Base-by-base conservation (phyloP, 2,888 invertebrate genomes). In the Heliconius hortense region DNA sequence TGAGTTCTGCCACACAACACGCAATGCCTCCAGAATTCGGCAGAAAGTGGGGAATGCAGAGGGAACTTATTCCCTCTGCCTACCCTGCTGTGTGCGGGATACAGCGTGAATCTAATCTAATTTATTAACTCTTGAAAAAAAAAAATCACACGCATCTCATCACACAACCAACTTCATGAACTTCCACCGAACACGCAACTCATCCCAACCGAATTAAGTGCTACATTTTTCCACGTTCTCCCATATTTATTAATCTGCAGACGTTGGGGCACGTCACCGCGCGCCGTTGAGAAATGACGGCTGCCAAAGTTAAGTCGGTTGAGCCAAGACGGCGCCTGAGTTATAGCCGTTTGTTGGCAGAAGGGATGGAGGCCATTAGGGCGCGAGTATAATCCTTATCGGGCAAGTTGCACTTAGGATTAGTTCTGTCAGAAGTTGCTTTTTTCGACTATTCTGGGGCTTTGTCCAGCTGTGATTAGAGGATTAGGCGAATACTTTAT, bases 261-360 rank as follows among this genome's bases (percentile, higher is more conserved):
- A 81, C 76, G 76, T 77, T 84, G 86, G 85, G 84, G 87, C 87
- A 89, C 91, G 90, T 92, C 92, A 90, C 89, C 90, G 90, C 89
- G 88, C 91, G 91, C 90, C 91, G 90, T 92, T 94, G 94, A 94
- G 94, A 93, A 94, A 94, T 93, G 93, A 94, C 92, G 93, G 86
- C 92, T 93, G 93, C 93, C 93, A 92, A 93, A 93, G 91, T 90
- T 93, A 93, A 93, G 93, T 92, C 93, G 93, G 90, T 91, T 92
- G 91, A 92, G 93, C 91, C 90, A 90, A 90, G 90, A 90, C 90
- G 91, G 89, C 84, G 86, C 86, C 86, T 92, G 93, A 93, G 88
- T 93, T 93, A 93, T 93, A 91, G 89, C 87, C 92, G 90, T 90
- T 93, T 94, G 93, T 93, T 92, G 91, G 90, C 90, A 89, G 87